phyloP scores from a whole-genome alignment of 2,113 vertebrate genomes.

The Anseranas semipalmata region DNA sequence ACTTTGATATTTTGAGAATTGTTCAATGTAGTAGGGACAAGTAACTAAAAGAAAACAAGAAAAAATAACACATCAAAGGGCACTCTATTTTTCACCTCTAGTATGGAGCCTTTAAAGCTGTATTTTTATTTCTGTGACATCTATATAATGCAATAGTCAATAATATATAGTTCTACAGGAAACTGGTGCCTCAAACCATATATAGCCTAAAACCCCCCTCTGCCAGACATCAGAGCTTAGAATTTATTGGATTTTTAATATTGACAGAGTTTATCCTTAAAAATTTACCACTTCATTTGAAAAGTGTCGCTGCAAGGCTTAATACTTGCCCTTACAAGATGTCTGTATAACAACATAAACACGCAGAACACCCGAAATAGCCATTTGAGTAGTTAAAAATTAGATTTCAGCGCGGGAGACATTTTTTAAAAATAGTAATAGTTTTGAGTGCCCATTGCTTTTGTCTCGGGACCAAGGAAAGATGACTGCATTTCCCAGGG shows the following conservation, averaged over 20 bases:
- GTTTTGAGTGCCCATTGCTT: not conserved
- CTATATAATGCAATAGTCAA: not conserved
- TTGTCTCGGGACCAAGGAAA: not conserved
- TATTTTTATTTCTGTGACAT: not conserved
- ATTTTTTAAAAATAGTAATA: not conserved
- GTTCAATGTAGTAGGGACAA: not conserved
- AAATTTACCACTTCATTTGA: not conserved
- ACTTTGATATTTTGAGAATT: not conserved
- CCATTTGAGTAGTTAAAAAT: not conserved
- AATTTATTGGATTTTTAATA: not conserved
- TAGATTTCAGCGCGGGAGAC: not conserved
- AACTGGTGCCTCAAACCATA: not conserved
- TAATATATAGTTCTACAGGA: not conserved
- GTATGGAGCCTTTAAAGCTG: not conserved
- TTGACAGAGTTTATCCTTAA: not conserved
- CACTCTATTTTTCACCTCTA: not conserved
- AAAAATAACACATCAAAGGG: not conserved
- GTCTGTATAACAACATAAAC: not conserved
- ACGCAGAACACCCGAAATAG: not conserved
- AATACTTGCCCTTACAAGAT: not conserved
- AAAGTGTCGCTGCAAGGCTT: not conserved
- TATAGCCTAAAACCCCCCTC: fast-evolving
- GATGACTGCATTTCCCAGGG: not conserved
- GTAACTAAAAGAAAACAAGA: not conserved
- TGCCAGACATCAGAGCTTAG: not conserved